A percentile compares a stretch with the other conserved stretches of the same genome.
These are phyloP conservation scores for Sorex fumeus DNA, from an alignment of 2,113 vertebrate genomes.

Conservation along the genomic window DNA sequence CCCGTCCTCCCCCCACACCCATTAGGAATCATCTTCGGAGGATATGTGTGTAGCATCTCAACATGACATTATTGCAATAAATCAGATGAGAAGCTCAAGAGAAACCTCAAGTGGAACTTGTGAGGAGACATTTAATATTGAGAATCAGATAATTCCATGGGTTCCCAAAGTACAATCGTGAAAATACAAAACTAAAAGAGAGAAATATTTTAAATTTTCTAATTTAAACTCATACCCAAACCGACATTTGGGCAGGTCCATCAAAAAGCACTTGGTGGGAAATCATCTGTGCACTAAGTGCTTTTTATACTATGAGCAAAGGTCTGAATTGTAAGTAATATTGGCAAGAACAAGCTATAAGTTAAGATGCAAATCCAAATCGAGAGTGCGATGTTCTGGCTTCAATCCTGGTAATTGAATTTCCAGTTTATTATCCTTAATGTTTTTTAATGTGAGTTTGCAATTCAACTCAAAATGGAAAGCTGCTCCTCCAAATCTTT, in stretches of 20 bases:
- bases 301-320: slow-evolving; percentile 74
- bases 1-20: background rate
- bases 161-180: slow-evolving; percentile 9
- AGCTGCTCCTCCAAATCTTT: slow-evolving; percentile 75
- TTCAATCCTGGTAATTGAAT: slow-evolving; percentile 86
- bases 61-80: slow-evolving; percentile 64
- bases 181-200: slow-evolving; percentile 56
- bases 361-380: slow-evolving; percentile 85
- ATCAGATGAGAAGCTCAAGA: slow-evolving; percentile 60
- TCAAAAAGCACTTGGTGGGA: slow-evolving; percentile 74
- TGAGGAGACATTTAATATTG: slow-evolving; percentile 72
- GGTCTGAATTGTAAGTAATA: slow-evolving; percentile 81
- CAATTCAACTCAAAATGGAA: slow-evolving; percentile 83
- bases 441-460: slow-evolving; percentile 86
- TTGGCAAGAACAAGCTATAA: slow-evolving; percentile 81
- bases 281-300: slow-evolving; percentile 68
- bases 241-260: slow-evolving; percentile 64
- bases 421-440: slow-evolving; percentile 86
- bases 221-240: slow-evolving; percentile 68
- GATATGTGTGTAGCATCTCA: slow-evolving; percentile 29
- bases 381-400: slow-evolving; percentile 78
- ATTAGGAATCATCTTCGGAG: slow-evolving; percentile 63
- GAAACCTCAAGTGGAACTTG: slow-evolving; percentile 57
- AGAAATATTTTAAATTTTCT: slow-evolving; percentile 63
- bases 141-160: background rate